A percentile compares a stretch with the other conserved stretches of the same genome.
phyloP scores from a whole-genome alignment of 2,113 vertebrate genomes.

The Indicator maculatus region DNA sequence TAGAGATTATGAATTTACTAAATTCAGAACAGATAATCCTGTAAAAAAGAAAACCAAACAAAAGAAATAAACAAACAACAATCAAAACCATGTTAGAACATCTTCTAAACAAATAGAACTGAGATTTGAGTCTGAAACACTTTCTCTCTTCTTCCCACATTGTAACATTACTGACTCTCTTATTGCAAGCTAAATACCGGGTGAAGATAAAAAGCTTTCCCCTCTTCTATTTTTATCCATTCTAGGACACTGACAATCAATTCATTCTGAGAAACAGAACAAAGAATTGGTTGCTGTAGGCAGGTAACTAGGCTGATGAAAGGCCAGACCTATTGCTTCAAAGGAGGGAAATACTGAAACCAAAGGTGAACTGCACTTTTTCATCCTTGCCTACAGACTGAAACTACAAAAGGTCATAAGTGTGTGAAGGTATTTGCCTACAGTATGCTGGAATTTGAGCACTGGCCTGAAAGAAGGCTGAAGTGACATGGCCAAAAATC shows the following conservation, averaged over 20 bases:
- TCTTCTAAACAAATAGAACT: not conserved
- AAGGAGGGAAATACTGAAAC: constrained; percentile 1
- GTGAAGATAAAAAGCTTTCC: not conserved
- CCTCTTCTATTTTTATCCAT: not conserved
- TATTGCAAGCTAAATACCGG: not conserved
- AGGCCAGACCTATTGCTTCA: constrained; percentile 21
- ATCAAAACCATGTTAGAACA: not conserved
- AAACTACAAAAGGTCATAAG: constrained; percentile 31
- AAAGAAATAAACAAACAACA: no score
- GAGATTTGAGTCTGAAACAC: not conserved
- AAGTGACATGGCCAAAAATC: not conserved
- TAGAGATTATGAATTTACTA: not conserved
- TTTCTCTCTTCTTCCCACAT: not conserved
- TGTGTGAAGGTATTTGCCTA: not conserved
- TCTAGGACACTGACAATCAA: constrained; percentile 1
- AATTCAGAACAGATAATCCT: not conserved
- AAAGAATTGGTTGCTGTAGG: not conserved
- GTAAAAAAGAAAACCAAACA: not conserved
- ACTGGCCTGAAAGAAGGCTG: not conserved
- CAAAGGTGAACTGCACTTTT: constrained; percentile 9
- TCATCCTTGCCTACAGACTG: not conserved
- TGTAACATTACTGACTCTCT: not conserved
- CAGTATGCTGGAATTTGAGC: not conserved
- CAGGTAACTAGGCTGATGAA: not conserved
- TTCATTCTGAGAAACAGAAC: constrained; percentile 23